These are phyloP conservation scores for Pseudomyrmex gracilis DNA, from an alignment of 1,140 invertebrate genomes.

Conservation along the genomic window DNA sequence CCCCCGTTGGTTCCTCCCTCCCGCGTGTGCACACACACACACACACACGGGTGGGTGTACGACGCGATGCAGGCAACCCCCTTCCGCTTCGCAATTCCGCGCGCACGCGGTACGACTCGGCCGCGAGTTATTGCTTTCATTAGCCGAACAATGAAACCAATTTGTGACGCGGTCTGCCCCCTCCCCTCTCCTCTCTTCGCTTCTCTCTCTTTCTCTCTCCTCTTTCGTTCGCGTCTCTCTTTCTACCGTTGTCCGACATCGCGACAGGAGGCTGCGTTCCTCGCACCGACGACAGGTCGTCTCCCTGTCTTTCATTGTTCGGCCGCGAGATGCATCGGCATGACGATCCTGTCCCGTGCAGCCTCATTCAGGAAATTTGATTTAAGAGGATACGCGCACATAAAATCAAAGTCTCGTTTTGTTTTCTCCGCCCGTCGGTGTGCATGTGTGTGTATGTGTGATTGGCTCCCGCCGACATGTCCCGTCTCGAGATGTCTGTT, in stretches of 20 bases:
- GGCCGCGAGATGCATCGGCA: conserved; percentile 41
- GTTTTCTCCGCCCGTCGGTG: background rate
- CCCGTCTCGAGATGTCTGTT: conserved; percentile 29
- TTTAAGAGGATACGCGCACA: conserved; percentile 46
- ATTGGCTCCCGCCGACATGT: conserved; percentile 12
- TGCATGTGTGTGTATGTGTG: background rate
- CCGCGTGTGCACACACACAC: background rate
- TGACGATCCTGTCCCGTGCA: conserved; percentile 46
- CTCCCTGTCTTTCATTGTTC: conserved; percentile 49
- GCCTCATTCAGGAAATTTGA: conserved; percentile 34
- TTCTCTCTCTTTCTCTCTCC: conserved; percentile 17
- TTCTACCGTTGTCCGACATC: conserved; percentile 24
- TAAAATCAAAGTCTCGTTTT: conserved; percentile 54
- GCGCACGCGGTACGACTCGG: conserved; percentile 57
- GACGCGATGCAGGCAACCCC: conserved; percentile 40
- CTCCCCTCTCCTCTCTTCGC: background rate
- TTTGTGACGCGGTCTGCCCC: conserved; percentile 74
- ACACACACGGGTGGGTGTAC: conserved; percentile 29
- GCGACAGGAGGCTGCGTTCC: conserved; percentile 21
- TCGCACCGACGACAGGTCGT: conserved; percentile 39
- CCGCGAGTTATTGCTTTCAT: conserved; percentile 81
- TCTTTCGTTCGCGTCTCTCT: background rate
- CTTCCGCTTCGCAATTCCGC: conserved; percentile 33
- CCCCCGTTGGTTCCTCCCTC: background rate
- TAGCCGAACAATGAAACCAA: conserved; percentile 82